phyloP scores from a whole-genome alignment of 2,888 invertebrate genomes.

The Drosophila emarginata region DNA sequence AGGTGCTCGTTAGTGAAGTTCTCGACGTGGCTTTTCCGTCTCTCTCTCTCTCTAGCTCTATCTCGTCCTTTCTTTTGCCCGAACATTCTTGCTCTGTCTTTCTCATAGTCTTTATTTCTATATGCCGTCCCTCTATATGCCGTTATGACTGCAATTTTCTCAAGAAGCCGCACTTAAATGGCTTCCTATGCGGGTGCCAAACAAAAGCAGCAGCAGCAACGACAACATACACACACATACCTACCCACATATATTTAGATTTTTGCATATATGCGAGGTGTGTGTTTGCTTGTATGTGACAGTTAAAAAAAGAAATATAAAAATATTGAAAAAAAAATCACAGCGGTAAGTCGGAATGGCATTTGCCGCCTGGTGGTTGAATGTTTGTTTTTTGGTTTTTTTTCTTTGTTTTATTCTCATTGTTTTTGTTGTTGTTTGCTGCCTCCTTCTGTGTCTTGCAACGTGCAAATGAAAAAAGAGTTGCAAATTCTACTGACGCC shows the following conservation, averaged over 20 bases:
- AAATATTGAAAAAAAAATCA: constrained; percentile 67
- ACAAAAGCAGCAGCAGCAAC: constrained; percentile 54
- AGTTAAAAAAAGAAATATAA: constrained; percentile 56
- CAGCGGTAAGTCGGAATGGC: constrained; percentile 51
- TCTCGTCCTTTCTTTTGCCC: constrained; percentile 20
- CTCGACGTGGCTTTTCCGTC: constrained; percentile 17
- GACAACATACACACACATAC: background rate
- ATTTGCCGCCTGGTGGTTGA: constrained; percentile 55
- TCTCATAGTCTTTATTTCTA: background rate
- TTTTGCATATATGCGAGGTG: constrained; percentile 15
- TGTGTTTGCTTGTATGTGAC: constrained; percentile 47
- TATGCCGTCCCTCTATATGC: constrained; percentile 1
- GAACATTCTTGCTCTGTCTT: background rate
- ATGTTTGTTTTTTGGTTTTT: constrained; percentile 33
- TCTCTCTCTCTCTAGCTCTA: background rate
- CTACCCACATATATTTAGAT: constrained; percentile 39
- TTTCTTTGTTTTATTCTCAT: constrained; percentile 1
- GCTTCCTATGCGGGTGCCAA: constrained; percentile 78
- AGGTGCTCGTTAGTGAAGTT: constrained; percentile 45
- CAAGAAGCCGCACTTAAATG: constrained; percentile 81
- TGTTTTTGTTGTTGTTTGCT: constrained; percentile 23
- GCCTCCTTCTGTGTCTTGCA: constrained; percentile 42
- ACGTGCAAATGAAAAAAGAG: constrained; percentile 62
- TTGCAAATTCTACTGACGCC: constrained; percentile 61
- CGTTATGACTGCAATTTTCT: constrained; percentile 74